phyloP scores from a whole-genome alignment of 2,888 invertebrate species.

The Drosophila affinis region DNA sequence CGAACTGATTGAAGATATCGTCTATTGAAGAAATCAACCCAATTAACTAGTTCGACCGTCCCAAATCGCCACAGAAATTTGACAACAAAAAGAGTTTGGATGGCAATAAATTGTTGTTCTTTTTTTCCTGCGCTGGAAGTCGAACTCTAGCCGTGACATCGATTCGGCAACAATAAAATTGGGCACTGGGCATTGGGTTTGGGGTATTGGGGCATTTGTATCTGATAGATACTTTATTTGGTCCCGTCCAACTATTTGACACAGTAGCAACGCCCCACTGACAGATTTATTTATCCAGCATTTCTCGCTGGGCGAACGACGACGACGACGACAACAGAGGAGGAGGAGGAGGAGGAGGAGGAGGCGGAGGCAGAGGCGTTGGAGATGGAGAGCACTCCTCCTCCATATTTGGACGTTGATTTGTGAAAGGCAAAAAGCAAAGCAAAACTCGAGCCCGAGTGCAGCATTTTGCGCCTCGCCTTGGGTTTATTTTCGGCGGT shows the following conservation, averaged over 20 bases:
- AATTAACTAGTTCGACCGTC: slow-evolving; percentile 47
- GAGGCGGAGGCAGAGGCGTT: slow-evolving; percentile 6
- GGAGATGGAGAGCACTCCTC: slow-evolving; percentile 33
- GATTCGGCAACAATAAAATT: slow-evolving; percentile 67
- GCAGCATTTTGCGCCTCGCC: slow-evolving; percentile 31
- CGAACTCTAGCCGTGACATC: slow-evolving; percentile 57
- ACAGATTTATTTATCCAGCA: slow-evolving; percentile 66
- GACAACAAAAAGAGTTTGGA: slow-evolving; percentile 19
- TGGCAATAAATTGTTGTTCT: slow-evolving; percentile 47
- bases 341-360: slow-evolving; percentile 5
- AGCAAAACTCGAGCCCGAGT: slow-evolving; percentile 15
- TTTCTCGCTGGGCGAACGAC: slow-evolving; percentile 4
- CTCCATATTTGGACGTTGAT: slow-evolving; percentile 52
- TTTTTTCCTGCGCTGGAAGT: slow-evolving; percentile 10
- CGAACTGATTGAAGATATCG: slow-evolving; percentile 13
- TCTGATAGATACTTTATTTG: slow-evolving; percentile 63
- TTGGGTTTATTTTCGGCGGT: slow-evolving; percentile 5
- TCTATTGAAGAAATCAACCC: slow-evolving; percentile 56
- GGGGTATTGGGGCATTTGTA: slow-evolving; percentile 29
- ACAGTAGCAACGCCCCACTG: slow-evolving; percentile 75
- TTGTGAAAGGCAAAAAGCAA: slow-evolving; percentile 66
- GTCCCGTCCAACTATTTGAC: slow-evolving; percentile 57
- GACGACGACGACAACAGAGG: neutral
- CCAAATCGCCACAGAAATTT: slow-evolving; percentile 34
- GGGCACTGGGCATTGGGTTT: slow-evolving; percentile 52